Percentiles rank a stretch among this genome's conserved stretches.
phyloP scores from a whole-genome alignment of 2,797 vertebrate genomes.

The Diceros bicornis region DNA sequence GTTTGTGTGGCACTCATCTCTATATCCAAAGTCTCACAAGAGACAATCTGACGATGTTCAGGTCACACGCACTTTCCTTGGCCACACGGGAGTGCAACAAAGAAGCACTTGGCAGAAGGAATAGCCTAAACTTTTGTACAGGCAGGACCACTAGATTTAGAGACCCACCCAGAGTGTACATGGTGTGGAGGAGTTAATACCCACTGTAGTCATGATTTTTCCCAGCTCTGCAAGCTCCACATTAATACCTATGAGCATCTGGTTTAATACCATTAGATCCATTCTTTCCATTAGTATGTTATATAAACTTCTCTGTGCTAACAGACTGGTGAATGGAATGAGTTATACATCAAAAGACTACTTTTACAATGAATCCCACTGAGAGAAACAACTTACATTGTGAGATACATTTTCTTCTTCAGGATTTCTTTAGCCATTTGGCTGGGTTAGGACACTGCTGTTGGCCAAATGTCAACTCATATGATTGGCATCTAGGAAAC shows the following conservation, averaged over 20 bases:
- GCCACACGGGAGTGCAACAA: too few species aligned
- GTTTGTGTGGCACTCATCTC: not conserved
- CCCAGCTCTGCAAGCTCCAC: not conserved
- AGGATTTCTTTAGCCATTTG: not conserved
- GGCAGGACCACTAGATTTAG: not conserved
- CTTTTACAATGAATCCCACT: not conserved
- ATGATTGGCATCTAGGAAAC: not conserved
- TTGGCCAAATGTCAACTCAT: not conserved
- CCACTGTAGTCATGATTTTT: not conserved
- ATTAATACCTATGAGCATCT: too few species aligned
- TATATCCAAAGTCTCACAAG: not conserved
- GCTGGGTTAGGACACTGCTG: not conserved
- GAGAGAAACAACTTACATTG: not conserved
- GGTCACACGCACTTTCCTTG: not conserved
- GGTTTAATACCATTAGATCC: not conserved
- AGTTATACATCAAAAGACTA: not conserved
- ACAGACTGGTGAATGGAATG: not conserved
- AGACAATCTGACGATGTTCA: not conserved
- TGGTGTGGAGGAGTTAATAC: fast-evolving
- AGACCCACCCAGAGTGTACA: not conserved
- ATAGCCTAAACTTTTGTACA: not conserved
- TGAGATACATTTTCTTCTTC: not conserved
- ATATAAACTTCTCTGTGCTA: not conserved
- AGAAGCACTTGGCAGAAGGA: not conserved
- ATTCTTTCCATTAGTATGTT: not conserved